Evolutionary conservation across 2,113 vertebrate genomes (phyloP).

Genomic region (Petaurus breviceps): DNA sequence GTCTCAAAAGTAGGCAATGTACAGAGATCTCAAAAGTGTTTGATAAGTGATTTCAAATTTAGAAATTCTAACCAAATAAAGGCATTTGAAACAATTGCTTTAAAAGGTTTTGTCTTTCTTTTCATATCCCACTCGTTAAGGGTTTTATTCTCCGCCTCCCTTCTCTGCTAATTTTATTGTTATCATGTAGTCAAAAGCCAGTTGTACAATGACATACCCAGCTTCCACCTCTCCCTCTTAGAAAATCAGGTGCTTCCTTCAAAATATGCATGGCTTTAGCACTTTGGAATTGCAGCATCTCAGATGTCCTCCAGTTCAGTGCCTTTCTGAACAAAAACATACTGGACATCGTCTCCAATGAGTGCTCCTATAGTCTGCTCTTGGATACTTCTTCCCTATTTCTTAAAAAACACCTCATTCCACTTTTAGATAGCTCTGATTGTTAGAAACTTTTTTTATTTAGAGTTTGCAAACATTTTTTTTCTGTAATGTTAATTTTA

Average conservation of each 20-base stretch:
- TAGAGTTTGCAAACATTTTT: background rate
- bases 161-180: conserved; percentile 18
- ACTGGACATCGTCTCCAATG: background rate
- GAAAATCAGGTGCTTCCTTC: conserved; percentile 1
- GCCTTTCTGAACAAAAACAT: background rate
- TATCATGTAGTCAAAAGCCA: background rate
- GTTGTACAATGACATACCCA: conserved; percentile 23
- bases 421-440: background rate
- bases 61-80: conserved; percentile 53
- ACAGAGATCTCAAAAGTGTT: conserved; percentile 37
- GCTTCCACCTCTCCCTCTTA: conserved; percentile 29
- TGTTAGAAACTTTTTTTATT: background rate
- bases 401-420: background rate
- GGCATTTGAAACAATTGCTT: conserved; percentile 55
- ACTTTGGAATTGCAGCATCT: background rate
- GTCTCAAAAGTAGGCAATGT: conserved; percentile 13
- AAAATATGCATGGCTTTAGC: background rate
- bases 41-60: conserved; percentile 61
- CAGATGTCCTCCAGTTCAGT: background rate
- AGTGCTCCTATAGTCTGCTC: background rate
- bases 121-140: conserved; percentile 11
- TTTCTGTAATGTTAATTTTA: background rate
- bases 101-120: conserved; percentile 9
- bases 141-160: background rate
- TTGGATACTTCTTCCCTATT: background rate